Conservation (phyloP, 2,797 vertebrate genomes). For the Enoplosus armatus region DNA sequence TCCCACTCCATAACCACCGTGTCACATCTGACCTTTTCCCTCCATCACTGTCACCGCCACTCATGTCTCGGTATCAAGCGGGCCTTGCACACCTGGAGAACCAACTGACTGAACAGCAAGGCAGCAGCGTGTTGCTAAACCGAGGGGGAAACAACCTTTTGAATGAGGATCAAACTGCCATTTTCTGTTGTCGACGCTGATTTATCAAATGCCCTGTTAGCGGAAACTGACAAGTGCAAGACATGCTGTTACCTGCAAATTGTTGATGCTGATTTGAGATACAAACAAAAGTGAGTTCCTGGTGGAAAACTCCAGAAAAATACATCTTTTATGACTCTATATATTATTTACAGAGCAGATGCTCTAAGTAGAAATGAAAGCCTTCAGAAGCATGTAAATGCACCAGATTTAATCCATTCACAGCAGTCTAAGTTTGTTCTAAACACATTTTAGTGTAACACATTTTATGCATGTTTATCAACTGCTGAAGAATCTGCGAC, state of each 20-base stretch:
- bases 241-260: conserved; percentile 40
- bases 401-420: neutral
- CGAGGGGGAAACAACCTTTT: conserved; percentile 65
- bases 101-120: conserved; percentile 53
- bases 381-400: neutral
- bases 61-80: conserved; percentile 65
- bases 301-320: neutral
- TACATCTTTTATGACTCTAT: neutral
- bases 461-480: neutral
- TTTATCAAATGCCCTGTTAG: conserved; percentile 64
- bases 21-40: conserved; percentile 83
- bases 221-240: conserved; percentile 50
- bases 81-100: conserved; percentile 68
- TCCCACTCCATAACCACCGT: conserved; percentile 61
- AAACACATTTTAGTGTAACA: conserved; percentile 10
- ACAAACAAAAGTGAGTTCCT: conserved; percentile 28
- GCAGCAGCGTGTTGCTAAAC: conserved; percentile 61
- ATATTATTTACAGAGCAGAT: conserved; percentile 7
- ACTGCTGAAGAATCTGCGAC: neutral
- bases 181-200: conserved; percentile 64
- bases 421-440: neutral
- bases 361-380: neutral
- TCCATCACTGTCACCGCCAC: conserved; percentile 76
- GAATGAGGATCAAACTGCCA: conserved; percentile 68
- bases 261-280: conserved; percentile 33